Conservation (phyloP, 30 jellyfish, hydroid and myxozoan genomes). For the Sanderia malayensis region DNA sequence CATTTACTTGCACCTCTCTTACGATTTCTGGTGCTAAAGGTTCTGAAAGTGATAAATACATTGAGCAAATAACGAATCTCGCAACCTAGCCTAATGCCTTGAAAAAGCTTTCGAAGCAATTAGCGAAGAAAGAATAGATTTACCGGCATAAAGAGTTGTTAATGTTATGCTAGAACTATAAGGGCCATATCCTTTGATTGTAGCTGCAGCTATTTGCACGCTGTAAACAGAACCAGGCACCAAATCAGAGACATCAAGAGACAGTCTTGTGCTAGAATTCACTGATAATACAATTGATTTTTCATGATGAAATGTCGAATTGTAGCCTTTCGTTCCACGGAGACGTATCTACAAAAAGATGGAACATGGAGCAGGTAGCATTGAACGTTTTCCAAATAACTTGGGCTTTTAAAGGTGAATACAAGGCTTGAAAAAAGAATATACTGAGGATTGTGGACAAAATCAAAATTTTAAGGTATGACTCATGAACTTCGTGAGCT, state of each 20-base stretch:
- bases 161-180: slow-evolving; percentile 2
- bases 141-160: slow-evolving; percentile 29
- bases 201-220: slow-evolving; percentile 53
- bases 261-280: not conserved
- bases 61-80: too few species aligned
- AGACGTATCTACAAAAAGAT: not conserved
- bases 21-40: not conserved
- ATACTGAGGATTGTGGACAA: too few species aligned
- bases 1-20: not conserved
- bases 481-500: too few species aligned
- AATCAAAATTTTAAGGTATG: too few species aligned
- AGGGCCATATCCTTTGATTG: slow-evolving; percentile 65
- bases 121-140: too few species aligned
- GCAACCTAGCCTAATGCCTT: too few species aligned
- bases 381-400: too few species aligned
- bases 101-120: too few species aligned
- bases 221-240: slow-evolving; percentile 66
- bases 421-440: too few species aligned
- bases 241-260: slow-evolving; percentile 1
- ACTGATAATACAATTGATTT: not conserved
- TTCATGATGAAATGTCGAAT: not conserved
- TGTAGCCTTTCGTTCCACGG: not conserved
- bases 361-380: too few species aligned
- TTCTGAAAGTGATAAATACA: not conserved
- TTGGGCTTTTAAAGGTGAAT: too few species aligned